Percentiles rank a stretch among this genome's conserved stretches.
phyloP scores from a whole-genome alignment of 2,888 invertebrate species.

The Diarsia mendica region DNA sequence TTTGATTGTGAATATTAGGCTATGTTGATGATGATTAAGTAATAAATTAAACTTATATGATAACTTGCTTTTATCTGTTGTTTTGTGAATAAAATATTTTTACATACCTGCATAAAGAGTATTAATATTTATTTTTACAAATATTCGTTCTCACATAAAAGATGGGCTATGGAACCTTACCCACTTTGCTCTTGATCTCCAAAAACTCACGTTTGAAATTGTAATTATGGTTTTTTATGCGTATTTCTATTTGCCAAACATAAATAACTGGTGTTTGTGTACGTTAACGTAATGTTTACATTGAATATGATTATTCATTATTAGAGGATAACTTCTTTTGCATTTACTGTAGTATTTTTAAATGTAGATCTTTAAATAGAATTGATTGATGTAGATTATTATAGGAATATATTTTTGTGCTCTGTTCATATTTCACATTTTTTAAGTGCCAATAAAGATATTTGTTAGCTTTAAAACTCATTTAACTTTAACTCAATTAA shows the following conservation, averaged over 20 bases:
- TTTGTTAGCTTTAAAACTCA: no score
- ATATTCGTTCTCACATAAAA: neutral
- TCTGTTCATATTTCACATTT: neutral
- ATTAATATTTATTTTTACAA: neutral
- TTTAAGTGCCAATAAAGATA: no score
- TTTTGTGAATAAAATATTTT: neutral
- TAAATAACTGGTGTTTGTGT: neutral
- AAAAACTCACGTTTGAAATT: conserved; percentile 5
- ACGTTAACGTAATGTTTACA: neutral
- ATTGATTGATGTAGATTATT: neutral
- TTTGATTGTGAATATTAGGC: neutral
- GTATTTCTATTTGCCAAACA: conserved; percentile 7
- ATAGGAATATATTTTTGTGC: neutral
- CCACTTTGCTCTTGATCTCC: neutral
- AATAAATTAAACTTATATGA: neutral
- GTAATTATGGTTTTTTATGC: conserved; percentile 7
- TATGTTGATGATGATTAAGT: neutral
- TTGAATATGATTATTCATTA: neutral
- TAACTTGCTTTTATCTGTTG: neutral
- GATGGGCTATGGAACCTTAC: neutral
- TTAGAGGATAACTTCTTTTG: neutral
- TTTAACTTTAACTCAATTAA: no score
- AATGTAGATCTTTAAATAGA: neutral
- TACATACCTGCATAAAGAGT: neutral
- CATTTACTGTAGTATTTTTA: neutral